These are phyloP conservation scores for Troilus luridus DNA, from an alignment of 2,888 invertebrate species.

Conservation along the genomic window DNA sequence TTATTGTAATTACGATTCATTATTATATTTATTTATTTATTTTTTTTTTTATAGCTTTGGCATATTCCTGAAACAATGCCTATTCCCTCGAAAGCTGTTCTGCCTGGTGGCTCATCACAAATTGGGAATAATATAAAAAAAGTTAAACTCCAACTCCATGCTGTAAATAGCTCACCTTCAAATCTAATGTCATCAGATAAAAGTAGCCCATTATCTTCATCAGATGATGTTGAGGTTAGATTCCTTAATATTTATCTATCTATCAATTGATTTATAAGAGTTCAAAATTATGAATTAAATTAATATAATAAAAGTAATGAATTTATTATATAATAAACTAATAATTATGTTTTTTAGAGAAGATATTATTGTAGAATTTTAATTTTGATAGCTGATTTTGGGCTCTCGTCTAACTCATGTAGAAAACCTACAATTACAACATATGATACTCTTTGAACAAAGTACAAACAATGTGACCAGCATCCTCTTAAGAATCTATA, in stretches of 20 bases:
- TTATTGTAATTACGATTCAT: not conserved
- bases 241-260: not conserved
- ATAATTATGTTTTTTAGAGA: too few relatives aligned
- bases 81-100: not conserved
- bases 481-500: too few relatives aligned
- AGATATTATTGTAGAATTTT: too few relatives aligned
- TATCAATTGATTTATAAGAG: not conserved
- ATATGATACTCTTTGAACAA: too few relatives aligned
- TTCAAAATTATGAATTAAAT: not conserved
- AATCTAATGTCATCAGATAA: not conserved
- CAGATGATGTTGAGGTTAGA: conserved; percentile 21
- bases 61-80: conserved; percentile 52
- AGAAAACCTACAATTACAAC: too few relatives aligned
- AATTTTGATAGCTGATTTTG: too few relatives aligned
- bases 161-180: not conserved
- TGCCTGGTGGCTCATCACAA: not conserved
- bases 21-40: not conserved
- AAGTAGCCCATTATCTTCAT: not conserved
- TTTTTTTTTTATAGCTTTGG: conserved; percentile 30
- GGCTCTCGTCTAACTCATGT: too few relatives aligned
- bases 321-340: not conserved
- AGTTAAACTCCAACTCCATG: conserved; percentile 6
- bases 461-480: too few relatives aligned
- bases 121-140: conserved; percentile 51
- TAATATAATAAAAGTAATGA: not conserved